phyloP scores from a whole-genome alignment of 2,797 vertebrate genomes.

The Trachurus trachurus region DNA sequence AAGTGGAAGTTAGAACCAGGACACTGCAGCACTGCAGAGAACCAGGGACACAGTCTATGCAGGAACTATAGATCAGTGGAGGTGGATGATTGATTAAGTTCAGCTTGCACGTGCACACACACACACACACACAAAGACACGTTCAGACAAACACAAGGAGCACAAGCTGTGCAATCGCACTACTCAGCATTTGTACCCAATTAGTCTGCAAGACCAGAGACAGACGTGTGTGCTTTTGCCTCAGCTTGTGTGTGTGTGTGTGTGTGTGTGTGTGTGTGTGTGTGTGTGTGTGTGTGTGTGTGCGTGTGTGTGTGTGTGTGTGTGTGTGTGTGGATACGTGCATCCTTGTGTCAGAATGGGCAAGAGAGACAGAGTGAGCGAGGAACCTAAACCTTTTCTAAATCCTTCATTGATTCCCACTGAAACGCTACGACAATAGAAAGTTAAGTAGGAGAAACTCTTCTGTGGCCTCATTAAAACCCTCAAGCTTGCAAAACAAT shows the following conservation, averaged over 20 bases:
- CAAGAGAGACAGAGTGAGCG: constrained; percentile 47
- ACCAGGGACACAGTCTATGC: constrained; percentile 22
- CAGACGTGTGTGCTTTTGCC: constrained; percentile 12
- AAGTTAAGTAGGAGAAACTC: constrained; percentile 77
- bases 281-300: constrained; percentile 9
- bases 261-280: not conserved
- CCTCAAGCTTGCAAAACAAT: constrained; percentile 67
- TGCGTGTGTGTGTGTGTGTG: not conserved
- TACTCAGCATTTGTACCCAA: constrained; percentile 69
- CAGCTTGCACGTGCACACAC: constrained; percentile 6
- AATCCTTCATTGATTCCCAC: constrained; percentile 79
- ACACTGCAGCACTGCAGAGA: constrained; percentile 46
- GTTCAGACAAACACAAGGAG: constrained; percentile 7
- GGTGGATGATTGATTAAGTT: constrained; percentile 58
- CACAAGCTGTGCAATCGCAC: constrained; percentile 36
- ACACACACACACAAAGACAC: constrained; percentile 7
- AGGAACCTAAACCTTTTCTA: constrained; percentile 65
- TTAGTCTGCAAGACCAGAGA: constrained; percentile 69
- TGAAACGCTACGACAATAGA: constrained; percentile 68
- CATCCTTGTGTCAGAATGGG: constrained; percentile 47
- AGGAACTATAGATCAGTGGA: constrained; percentile 47
- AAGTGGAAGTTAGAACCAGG: constrained; percentile 18
- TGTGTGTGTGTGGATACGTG: not conserved
- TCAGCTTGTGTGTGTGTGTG: not conserved
- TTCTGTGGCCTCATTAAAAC: constrained; percentile 78